These are phyloP conservation scores for Cygnus buccinator DNA, from an alignment of 2,113 vertebrate species.

Conservation along the genomic window DNA sequence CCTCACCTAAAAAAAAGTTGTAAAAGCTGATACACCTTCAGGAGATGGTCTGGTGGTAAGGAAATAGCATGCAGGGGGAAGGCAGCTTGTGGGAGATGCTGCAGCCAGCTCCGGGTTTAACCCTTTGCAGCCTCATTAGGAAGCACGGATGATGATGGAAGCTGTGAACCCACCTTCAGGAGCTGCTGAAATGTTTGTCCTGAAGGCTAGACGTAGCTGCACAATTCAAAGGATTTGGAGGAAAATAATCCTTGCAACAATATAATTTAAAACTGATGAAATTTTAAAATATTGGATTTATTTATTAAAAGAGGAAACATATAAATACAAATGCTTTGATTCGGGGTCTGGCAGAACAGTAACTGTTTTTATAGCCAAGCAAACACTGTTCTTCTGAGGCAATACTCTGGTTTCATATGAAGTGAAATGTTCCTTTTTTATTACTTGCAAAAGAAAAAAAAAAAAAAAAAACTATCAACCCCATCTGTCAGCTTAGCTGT, in stretches of 20 bases:
- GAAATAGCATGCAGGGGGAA: not conserved
- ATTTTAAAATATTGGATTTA: slow-evolving; percentile 46
- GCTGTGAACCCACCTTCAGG: not conserved
- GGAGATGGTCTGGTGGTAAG: not conserved
- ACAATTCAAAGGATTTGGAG: not conserved
- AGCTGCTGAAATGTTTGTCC: not conserved
- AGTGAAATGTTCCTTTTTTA: slow-evolving; percentile 65
- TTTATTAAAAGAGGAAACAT: slow-evolving; percentile 47
- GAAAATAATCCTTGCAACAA: slow-evolving; percentile 5
- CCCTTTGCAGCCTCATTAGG: accelerated
- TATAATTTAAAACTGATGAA: slow-evolving; percentile 46
- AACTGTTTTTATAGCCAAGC: slow-evolving; percentile 63
- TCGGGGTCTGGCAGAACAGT: slow-evolving; percentile 53
- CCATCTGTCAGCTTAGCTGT: slow-evolving; percentile 49
- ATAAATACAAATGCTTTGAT: slow-evolving; percentile 59
- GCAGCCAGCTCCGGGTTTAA: not conserved
- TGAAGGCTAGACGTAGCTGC: not conserved
- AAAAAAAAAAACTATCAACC: slow-evolving; percentile 4
- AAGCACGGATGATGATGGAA: not conserved
- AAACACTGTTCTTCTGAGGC: slow-evolving; percentile 63
- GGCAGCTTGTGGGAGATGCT: not conserved
- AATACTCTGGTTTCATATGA: slow-evolving; percentile 41
- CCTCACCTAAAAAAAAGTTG: not conserved
- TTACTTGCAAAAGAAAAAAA: slow-evolving; percentile 62
- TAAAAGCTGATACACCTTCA: not conserved